phyloP scores from a whole-genome alignment of 2,797 vertebrate species.

The Lepilemur septentrionalis region DNA sequence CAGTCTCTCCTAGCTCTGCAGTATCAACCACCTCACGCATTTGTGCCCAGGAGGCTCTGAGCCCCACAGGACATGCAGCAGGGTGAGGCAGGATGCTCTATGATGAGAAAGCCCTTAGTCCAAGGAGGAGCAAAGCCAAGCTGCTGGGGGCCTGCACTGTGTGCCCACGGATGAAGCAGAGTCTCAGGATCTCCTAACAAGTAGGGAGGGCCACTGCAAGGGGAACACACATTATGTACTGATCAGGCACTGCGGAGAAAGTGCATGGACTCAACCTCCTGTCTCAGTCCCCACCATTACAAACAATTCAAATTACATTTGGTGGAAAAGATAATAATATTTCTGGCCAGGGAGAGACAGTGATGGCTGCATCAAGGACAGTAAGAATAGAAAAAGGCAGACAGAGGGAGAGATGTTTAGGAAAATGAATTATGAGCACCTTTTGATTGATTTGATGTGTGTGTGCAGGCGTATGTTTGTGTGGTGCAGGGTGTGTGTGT shows the following conservation, averaged over 20 bases:
- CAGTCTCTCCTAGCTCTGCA: not conserved
- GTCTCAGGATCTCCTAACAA: not conserved
- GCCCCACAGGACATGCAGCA: not conserved
- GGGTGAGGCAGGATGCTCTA: not conserved
- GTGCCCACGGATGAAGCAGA: not conserved
- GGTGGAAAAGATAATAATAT: slow-evolving; percentile 48
- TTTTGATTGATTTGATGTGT: not conserved
- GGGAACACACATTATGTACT: not conserved
- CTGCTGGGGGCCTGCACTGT: not conserved
- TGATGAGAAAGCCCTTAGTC: not conserved
- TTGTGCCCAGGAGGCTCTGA: not conserved
- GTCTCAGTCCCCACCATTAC: slow-evolving; percentile 40
- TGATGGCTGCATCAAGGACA: not conserved
- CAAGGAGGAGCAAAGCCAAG: not conserved
- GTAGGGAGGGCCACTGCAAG: not conserved
- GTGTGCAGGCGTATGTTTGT: not conserved
- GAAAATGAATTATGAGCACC: not conserved
- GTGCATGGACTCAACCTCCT: not conserved
- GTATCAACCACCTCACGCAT: not conserved
- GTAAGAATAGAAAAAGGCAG: not conserved
- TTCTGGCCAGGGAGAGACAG: slow-evolving; percentile 32
- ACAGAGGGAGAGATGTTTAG: not conserved
- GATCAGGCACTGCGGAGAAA: not conserved
- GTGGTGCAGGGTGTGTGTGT: not conserved
- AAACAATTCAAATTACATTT: slow-evolving; percentile 55